Conservation (phyloP, 2,113 vertebrate genomes). For the Cnemophilus loriae region DNA sequence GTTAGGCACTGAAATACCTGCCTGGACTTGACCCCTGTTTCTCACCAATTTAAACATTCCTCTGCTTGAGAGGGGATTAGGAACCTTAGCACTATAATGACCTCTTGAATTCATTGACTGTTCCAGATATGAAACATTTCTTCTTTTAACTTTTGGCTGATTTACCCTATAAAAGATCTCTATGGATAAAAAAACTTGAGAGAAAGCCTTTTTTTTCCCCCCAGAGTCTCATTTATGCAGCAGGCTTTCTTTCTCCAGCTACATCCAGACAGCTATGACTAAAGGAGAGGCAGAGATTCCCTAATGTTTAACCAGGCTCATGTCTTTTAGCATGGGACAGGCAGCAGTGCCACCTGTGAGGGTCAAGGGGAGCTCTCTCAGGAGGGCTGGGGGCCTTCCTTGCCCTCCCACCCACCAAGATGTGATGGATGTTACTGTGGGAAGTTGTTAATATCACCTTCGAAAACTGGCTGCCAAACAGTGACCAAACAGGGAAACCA, state of each 20-base stretch:
- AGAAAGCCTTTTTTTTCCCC: neutral
- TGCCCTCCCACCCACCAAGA: neutral
- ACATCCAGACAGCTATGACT: neutral
- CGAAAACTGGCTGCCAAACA: neutral
- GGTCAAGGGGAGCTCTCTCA: neutral
- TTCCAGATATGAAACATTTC: neutral
- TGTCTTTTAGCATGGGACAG: neutral
- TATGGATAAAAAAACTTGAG: neutral
- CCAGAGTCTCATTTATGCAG: neutral
- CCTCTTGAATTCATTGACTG: neutral
- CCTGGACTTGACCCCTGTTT: constrained; percentile 14
- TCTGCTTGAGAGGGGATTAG: neutral
- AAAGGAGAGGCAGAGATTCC: neutral
- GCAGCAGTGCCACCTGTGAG: neutral
- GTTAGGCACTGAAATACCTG: constrained; percentile 9
- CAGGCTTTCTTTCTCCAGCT: neutral
- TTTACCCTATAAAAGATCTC: neutral
- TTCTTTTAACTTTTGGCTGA: neutral
- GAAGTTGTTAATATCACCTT: neutral
- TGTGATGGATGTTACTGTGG: fast-evolving
- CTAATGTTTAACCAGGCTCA: neutral
- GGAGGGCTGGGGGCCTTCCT: neutral
- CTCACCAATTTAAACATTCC: constrained; percentile 15
- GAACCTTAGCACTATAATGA: neutral
- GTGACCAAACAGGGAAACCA: neutral